Evolutionary conservation across 2,797 vertebrate species (phyloP).

Genomic region (Enteromius mattozi): DNA sequence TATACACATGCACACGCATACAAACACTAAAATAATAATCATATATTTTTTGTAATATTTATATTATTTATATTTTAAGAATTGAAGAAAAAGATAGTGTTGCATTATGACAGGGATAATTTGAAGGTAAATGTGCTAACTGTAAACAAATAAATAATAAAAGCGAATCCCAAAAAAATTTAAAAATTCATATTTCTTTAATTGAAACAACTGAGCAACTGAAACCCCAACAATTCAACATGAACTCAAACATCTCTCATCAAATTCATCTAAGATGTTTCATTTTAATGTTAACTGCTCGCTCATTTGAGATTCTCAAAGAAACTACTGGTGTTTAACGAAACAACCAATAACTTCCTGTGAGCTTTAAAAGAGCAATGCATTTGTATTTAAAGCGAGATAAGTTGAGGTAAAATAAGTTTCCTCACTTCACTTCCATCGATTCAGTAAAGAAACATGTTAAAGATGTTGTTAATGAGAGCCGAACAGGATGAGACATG

Average conservation of each 20-base stretch:
- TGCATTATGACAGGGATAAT: not conserved
- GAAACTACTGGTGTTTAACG: not conserved
- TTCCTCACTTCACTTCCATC: not conserved
- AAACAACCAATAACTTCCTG: not conserved
- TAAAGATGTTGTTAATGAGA: not conserved
- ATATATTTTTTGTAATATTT: not conserved
- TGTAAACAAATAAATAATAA: not conserved
- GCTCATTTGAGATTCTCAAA: not conserved
- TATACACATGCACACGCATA: too few species aligned
- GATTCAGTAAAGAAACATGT: not conserved
- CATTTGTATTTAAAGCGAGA: not conserved
- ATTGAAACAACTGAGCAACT: not conserved
- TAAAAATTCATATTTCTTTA: not conserved
- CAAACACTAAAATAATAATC: not conserved
- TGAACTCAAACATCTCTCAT: not conserved
- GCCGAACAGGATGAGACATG: not conserved
- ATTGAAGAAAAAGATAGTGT: not conserved
- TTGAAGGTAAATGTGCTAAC: not conserved
- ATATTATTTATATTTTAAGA: not conserved
- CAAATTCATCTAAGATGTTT: not conserved
- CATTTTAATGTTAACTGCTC: not conserved
- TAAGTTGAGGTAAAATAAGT: not conserved
- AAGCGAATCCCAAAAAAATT: not conserved
- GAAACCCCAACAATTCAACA: not conserved
- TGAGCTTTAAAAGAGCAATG: not conserved